Conservation (phyloP, 2,113 vertebrate genomes). For the Mastomys coucha region DNA sequence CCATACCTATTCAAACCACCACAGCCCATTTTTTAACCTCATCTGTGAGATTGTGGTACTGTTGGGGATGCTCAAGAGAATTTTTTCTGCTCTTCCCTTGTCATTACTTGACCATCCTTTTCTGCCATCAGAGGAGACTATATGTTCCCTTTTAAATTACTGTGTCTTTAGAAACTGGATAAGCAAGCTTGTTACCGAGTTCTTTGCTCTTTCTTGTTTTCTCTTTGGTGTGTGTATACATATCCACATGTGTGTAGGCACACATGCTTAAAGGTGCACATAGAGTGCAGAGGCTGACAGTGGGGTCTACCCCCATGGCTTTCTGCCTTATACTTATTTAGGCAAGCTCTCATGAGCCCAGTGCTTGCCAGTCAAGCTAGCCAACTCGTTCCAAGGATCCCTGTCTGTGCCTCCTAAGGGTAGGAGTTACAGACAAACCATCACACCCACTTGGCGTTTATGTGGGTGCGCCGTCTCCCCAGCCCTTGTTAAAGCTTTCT, state of each 20-base stretch:
- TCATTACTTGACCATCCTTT: not conserved
- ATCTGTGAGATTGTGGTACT: not conserved
- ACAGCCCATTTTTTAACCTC: not conserved
- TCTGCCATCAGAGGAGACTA: not conserved
- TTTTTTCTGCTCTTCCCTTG: not conserved
- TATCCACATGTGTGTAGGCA: too few relatives aligned
- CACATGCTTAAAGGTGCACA: not conserved
- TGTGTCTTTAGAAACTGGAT: constrained; percentile 34
- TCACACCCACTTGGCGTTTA: too few relatives aligned
- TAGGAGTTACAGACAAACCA: too few relatives aligned
- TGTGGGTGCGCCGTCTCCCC: not conserved
- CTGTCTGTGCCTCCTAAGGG: too few relatives aligned
- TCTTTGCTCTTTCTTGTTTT: not conserved
- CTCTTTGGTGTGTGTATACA: not conserved
- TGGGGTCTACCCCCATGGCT: not conserved
- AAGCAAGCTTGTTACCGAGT: not conserved
- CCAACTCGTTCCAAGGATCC: not conserved
- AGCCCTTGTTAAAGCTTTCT: not conserved
- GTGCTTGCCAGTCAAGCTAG: not conserved
- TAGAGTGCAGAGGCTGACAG: not conserved
- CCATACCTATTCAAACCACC: too few relatives aligned
- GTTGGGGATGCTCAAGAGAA: not conserved
- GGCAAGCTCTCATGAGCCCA: not conserved
- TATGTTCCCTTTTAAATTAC: constrained; percentile 41
- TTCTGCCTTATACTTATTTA: not conserved